These are phyloP conservation scores for Macrochelys suwanniensis DNA, from an alignment of 2,797 vertebrate genomes.

Conservation along the genomic window DNA sequence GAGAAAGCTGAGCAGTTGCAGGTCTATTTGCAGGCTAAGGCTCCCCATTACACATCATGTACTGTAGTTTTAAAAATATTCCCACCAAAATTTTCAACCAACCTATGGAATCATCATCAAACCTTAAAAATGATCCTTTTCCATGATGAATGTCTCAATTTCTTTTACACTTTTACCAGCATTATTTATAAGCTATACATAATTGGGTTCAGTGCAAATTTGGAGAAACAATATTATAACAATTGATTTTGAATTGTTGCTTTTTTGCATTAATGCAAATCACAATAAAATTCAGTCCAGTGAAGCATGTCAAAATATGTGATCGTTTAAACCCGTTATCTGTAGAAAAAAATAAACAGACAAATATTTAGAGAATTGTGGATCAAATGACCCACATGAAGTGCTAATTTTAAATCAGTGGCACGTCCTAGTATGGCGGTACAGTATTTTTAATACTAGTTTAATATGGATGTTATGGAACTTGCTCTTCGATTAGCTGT, in stretches of 20 bases:
- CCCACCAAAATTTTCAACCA: neutral
- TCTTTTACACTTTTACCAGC: neutral
- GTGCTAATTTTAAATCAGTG: neutral
- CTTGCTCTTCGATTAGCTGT: neutral
- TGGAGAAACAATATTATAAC: neutral
- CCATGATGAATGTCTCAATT: neutral
- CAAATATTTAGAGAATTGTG: neutral
- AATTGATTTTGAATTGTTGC: constrained; percentile 16
- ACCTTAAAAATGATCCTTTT: neutral
- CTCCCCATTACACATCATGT: neutral
- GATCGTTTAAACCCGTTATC: constrained; percentile 40
- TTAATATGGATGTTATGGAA: neutral
- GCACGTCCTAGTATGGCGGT: neutral
- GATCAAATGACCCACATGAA: constrained; percentile 6
- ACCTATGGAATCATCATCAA: neutral
- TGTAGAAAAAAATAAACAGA: neutral
- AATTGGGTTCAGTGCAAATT: constrained; percentile 27
- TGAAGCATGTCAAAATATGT: constrained; percentile 27
- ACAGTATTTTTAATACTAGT: constrained; percentile 19
- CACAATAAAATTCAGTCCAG: neutral
- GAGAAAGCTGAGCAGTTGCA: neutral
- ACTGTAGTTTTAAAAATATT: neutral
- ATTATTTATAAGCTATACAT: neutral
- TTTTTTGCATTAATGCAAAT: constrained; percentile 13
- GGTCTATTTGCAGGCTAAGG: neutral